phyloP scores from a whole-genome alignment of 2,797 vertebrate species.

The Natrix natrix region DNA sequence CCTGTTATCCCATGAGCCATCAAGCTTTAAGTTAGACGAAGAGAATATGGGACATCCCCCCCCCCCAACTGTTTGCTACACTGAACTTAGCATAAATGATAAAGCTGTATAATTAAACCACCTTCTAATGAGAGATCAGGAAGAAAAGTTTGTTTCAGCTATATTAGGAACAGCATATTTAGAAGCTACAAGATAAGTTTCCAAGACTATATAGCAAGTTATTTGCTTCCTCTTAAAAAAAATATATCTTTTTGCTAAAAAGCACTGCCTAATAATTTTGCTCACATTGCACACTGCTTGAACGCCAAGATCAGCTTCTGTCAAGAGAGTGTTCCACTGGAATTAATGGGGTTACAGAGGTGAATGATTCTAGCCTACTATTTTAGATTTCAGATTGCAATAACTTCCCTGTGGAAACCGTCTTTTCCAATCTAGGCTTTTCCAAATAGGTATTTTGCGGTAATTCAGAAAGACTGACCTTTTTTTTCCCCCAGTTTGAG shows the following conservation, averaged over 20 bases:
- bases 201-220: neutral
- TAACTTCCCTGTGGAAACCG: neutral
- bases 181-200: neutral
- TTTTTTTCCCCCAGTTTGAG: neutral
- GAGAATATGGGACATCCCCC: neutral
- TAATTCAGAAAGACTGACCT: conserved; percentile 1
- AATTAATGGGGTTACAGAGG: neutral
- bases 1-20: neutral
- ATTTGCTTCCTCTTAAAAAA: neutral
- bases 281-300: neutral
- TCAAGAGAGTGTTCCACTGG: neutral
- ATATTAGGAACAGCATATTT: neutral
- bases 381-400: conserved; percentile 19
- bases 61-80: neutral
- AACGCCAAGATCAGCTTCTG: neutral
- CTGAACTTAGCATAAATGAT: neutral
- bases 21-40: conserved; percentile 31
- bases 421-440: neutral
- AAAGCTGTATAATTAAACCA: neutral
- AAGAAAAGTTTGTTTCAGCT: conserved; percentile 22
- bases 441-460: neutral
- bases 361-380: neutral
- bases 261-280: neutral
- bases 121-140: neutral
- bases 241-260: neutral